These are phyloP conservation scores for Pseudorhombus dupliciocellatus DNA, from an alignment of 2,113 vertebrate species.

Conservation along the genomic window DNA sequence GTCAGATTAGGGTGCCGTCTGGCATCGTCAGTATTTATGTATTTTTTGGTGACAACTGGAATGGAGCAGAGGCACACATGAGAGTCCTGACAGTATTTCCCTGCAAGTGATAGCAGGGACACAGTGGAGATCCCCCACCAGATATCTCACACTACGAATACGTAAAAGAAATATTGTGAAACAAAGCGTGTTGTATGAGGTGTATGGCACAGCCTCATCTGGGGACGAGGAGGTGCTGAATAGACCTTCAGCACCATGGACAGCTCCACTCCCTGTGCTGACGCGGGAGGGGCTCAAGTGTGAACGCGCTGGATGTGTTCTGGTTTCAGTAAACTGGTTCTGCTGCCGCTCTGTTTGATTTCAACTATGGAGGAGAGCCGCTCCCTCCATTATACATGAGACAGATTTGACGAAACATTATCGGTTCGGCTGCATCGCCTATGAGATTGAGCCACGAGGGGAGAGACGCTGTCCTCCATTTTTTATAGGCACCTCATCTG, in stretches of 20 bases:
- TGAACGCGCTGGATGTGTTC: neutral
- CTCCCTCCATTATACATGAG: too few species aligned
- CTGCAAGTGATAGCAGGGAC: neutral
- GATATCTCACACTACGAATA: neutral
- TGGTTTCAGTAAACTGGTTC: neutral
- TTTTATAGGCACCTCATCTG: too few species aligned
- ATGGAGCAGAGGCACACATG: too few species aligned
- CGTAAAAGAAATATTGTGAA: neutral
- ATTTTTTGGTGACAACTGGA: too few species aligned
- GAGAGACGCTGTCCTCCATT: too few species aligned
- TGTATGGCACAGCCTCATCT: neutral
- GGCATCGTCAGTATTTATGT: too few species aligned
- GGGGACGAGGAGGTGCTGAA: neutral
- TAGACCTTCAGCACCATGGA: conserved; percentile 45
- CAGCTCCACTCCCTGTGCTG: neutral
- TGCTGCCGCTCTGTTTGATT: neutral
- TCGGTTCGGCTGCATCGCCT: too few species aligned
- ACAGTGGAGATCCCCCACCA: neutral
- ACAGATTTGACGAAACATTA: too few species aligned
- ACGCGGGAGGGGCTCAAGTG: neutral
- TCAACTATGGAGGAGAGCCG: neutral
- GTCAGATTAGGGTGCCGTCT: too few species aligned
- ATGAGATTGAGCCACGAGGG: too few species aligned
- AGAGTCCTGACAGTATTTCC: too few species aligned
- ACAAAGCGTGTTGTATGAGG: too few species aligned